Base-by-base conservation (phyloP, 2,888 invertebrate genomes). In the Sthenelais limicola region DNA sequence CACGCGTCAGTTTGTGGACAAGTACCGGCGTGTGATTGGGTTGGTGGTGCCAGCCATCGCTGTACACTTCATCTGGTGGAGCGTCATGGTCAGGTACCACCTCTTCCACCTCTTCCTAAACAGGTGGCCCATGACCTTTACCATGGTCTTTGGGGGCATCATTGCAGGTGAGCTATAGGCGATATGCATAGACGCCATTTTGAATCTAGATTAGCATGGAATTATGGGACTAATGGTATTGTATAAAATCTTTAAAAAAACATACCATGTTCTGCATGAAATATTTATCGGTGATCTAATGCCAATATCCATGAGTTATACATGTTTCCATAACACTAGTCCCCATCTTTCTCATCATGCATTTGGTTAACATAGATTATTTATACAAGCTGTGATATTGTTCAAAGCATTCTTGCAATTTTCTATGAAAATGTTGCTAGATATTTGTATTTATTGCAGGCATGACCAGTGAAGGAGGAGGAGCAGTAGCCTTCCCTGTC, bases 121-220 rank as follows among this genome's bases (percentile, higher is more conserved):
- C n/a, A 81, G 82, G 68, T 85, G 81, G 79, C 78, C 79, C 67
- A 84, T 85, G 82, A 82, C 82, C 7, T 68, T 86, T 28, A 85
- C 85, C 3, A 85, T 86, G 85, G 77, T 85, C 9, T 73, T 83
- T 28, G 85, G 85, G 0, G 82, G 85, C 24, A 80, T 81, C 21
- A 80, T 85, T 58, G 83, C 82, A 67, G 81, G 81, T 81, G 38
- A 24, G 71, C 12, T 3, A n/a, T n/a, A n/a, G n/a, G n/a, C 21
- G 15, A 9, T n/a, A n/a, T n/a, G n/a, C n/a, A n/a, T n/a, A n/a
- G n/a, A n/a, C n/a, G n/a, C n/a, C n/a, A n/a, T n/a, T n/a, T n/a
- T n/a, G n/a, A n/a, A n/a, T n/a, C n/a, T n/a, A n/a, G n/a, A n/a
- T n/a, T n/a, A n/a, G n/a, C n/a, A n/a, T n/a, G n/a, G n/a, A n/a